Evolutionary conservation across 2,113 vertebrate species (phyloP), one percentile per base, ranked within the genome.

Genomic region (Podarcis raffonei): DNA sequence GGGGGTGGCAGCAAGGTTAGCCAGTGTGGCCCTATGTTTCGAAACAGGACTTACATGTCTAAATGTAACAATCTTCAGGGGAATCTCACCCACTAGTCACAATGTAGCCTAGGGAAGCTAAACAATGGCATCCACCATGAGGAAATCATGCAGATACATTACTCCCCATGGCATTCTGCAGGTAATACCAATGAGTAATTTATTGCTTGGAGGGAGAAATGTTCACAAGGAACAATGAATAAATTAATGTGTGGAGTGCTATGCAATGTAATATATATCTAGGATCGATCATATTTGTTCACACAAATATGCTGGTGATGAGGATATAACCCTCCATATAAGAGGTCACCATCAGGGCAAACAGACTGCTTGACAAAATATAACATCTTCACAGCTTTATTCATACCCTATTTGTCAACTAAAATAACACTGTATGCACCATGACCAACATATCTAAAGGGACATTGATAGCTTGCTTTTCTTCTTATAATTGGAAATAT

Each of bases 201-300:
- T 37, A 96, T 93, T 86, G 80, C 87, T 80, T 89, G 91, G 83
- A 91, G 89, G 89, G 89, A 86, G 91, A 94, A 95, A 90, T 23
- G 83, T 1, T 1, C 87, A 87, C 68, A 96, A 94, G 35, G 91
- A 86, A 90, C 86, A 18, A 83, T 91, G 92, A 92, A 91, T 90
- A 95, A 95, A 95, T 96, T 89, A 74, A 92, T 89, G 80, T 86
- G 89, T 92, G 84, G 93, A 96, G 94, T 42, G 71, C 90, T 88
- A 27, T 53, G 80, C 71, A 81, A 37, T 91, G 87, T 86, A 92
- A 93, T 82, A 85, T 59, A 87, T 4, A 95, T 71, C 66, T 93
- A 83, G 83, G 87, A 94, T 92, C 88, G 48, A 93, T 90, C 92
- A 92, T 81, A 89, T 87, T 90, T 88, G 89, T 87, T 94, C 77